phyloP scores from a whole-genome alignment of 2,113 vertebrate genomes.

The Microtus ochrogaster region DNA sequence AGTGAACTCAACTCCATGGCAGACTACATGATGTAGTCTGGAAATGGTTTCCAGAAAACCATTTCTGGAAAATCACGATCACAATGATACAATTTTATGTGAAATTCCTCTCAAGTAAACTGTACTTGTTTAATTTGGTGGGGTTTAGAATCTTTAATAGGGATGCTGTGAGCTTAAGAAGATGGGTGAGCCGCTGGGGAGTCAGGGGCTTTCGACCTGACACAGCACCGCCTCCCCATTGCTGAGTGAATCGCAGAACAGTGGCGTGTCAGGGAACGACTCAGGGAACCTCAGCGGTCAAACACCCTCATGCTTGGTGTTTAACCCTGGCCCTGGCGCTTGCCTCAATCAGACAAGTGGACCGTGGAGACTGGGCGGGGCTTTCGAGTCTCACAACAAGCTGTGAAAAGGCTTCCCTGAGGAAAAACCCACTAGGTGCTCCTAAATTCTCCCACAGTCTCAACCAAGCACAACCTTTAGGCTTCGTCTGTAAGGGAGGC shows the following conservation, averaged over 20 bases:
- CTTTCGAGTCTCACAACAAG: slow-evolving; percentile 27
- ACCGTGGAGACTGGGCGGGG: background rate
- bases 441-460: slow-evolving; percentile 12
- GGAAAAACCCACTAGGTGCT: background rate
- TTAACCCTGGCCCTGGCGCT: background rate
- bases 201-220: background rate
- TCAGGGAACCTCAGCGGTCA: rapidly evolving
- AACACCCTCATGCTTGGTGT: background rate
- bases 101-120: background rate
- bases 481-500: slow-evolving; percentile 37
- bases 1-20: background rate
- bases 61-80: background rate
- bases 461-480: background rate
- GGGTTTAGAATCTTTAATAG: background rate
- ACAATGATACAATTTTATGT: background rate
- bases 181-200: background rate
- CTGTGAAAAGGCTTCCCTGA: background rate
- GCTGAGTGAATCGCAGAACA: background rate
- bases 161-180: background rate
- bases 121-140: background rate
- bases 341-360: background rate
- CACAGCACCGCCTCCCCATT: background rate
- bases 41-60: too few species aligned
- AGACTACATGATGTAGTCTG: background rate
- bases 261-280: rapidly evolving